A percentile compares a stretch with the other conserved stretches of the same genome.
Evolutionary conservation across 2,797 vertebrate species (phyloP).

Genomic region (Dromococcyx pavoninus): DNA sequence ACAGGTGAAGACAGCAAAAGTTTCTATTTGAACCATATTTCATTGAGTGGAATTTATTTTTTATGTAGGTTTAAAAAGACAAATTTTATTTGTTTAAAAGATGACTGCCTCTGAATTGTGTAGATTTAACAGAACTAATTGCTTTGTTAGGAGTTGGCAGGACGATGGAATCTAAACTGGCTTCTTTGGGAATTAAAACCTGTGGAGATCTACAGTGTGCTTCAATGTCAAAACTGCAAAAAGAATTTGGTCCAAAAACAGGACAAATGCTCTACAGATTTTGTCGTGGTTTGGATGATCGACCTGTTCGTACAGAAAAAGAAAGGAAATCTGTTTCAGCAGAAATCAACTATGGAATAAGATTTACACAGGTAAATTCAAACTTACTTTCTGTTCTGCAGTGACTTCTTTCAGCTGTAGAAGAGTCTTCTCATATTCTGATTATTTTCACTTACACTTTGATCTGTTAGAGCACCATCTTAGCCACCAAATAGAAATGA

Average conservation of each 20-base stretch:
- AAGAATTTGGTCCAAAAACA: conserved; percentile 94
- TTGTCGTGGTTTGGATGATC: conserved; percentile 93
- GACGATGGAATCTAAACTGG: conserved; percentile 90
- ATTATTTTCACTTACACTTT: conserved; percentile 52
- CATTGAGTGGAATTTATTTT: background rate
- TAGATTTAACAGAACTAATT: conserved; percentile 19
- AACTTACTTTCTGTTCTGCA: background rate
- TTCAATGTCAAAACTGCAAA: conserved; percentile 90
- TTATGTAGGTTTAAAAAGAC: background rate
- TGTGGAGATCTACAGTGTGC: conserved; percentile 94
- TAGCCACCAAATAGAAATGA: conserved; percentile 33
- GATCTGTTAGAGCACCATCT: conserved; percentile 27
- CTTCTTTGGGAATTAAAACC: conserved; percentile 87
- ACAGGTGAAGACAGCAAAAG: background rate
- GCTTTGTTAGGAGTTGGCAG: conserved; percentile 88
- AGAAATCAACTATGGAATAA: conserved; percentile 98
- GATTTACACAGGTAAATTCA: conserved; percentile 86
- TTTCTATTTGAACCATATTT: background rate
- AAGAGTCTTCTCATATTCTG: conserved; percentile 13
- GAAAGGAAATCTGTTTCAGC: conserved; percentile 97
- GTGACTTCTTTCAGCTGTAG: background rate
- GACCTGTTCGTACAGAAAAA: conserved; percentile 92
- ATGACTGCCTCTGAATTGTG: background rate
- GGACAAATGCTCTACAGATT: conserved; percentile 96
- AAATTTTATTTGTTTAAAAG: background rate